Conservation (phyloP, 23 tunicate species). For the Phallusia fumigata region DNA sequence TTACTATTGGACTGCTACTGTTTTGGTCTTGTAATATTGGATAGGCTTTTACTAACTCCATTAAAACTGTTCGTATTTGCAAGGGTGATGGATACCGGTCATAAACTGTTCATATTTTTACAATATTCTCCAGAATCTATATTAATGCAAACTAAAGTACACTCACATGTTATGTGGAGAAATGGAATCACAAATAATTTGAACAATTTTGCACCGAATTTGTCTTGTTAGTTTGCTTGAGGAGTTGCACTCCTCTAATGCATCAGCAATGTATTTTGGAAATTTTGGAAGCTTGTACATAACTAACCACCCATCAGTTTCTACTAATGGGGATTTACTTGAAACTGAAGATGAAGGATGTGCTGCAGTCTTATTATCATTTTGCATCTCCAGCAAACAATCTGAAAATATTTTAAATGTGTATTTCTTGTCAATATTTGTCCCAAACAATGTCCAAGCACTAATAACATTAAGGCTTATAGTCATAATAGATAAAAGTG, state of each 20-base stretch:
- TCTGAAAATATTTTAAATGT: background rate
- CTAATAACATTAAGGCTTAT: background rate
- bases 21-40: background rate
- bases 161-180: slow-evolving; percentile 5
- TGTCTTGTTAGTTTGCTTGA: background rate
- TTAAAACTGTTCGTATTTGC: background rate
- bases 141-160: background rate
- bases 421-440: background rate
- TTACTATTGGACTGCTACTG: slow-evolving; percentile 12
- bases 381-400: background rate
- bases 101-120: background rate
- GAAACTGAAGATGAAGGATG: background rate
- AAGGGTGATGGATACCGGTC: slow-evolving; percentile 1
- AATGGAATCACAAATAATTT: background rate
- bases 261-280: slow-evolving; percentile 8
- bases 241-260: background rate
- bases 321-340: background rate
- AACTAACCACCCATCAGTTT: background rate
- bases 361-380: background rate
- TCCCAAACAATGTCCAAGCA: background rate
- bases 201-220: slow-evolving; percentile 1
- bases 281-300: slow-evolving; percentile 3
- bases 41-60: background rate
- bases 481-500: background rate
- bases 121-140: background rate